Percentiles rank a stretch among this genome's conserved stretches.
Conservation (phyloP, 2,888 invertebrate species). For the Drosophila gaucha region DNA sequence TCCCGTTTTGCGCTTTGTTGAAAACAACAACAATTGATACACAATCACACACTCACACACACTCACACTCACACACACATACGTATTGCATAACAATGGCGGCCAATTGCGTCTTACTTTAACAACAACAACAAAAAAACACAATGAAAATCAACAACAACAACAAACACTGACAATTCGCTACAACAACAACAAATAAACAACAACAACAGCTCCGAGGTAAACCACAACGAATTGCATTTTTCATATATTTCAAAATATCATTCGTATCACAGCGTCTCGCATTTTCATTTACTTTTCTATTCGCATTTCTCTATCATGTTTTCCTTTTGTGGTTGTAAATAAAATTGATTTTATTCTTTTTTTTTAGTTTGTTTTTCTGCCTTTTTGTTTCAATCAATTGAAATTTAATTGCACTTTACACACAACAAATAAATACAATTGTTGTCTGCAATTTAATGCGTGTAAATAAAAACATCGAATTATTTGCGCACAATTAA, state of each 20-base stretch:
- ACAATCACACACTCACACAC: conserved; percentile 33
- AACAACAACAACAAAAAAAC: conserved; percentile 38
- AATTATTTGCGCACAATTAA: conserved; percentile 30
- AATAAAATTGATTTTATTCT: conserved; percentile 5
- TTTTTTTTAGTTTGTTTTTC: conserved; percentile 1
- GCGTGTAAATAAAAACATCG: conserved; percentile 10
- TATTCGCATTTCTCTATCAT: conserved; percentile 11
- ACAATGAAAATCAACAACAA: conserved; percentile 48
- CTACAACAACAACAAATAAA: conserved; percentile 43
- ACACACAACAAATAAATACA: not conserved
- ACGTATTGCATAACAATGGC: conserved; percentile 50
- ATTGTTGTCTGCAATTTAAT: not conserved
- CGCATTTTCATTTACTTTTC: conserved; percentile 25
- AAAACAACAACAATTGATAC: conserved; percentile 32
- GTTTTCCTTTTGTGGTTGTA: conserved; percentile 15
- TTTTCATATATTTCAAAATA: conserved; percentile 57
- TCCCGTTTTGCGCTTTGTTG: conserved; percentile 39
- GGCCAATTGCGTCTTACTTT: conserved; percentile 46
- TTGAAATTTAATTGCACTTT: conserved; percentile 33
- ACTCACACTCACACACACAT: conserved; percentile 23
- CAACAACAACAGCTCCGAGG: conserved; percentile 81
- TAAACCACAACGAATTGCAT: conserved; percentile 79
- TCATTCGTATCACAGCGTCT: conserved; percentile 51
- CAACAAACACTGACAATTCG: conserved; percentile 46
- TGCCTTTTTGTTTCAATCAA: not conserved